Percentiles rank a stretch among this genome's conserved stretches.
phyloP scores from a whole-genome alignment of 2,797 vertebrate genomes.

The Crax fasciolata region DNA sequence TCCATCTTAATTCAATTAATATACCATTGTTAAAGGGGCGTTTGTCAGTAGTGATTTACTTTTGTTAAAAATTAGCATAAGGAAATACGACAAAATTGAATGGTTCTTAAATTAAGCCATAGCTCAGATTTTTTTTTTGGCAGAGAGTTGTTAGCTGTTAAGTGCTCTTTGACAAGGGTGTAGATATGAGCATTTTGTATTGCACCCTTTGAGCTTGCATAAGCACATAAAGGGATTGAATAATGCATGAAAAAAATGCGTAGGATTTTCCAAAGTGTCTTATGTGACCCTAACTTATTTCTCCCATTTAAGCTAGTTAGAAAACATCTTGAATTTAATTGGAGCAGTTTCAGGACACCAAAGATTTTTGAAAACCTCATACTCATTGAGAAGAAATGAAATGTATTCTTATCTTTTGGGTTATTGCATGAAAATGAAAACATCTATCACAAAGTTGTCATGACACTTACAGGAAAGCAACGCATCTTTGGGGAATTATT shows the following conservation, averaged over 20 bases:
- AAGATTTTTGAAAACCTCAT: conserved; percentile 14
- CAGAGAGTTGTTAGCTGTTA: conserved; percentile 39
- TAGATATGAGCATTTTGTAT: conserved; percentile 36
- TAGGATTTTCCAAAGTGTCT: conserved; percentile 31
- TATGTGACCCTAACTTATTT: conserved; percentile 22
- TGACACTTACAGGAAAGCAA: conserved; percentile 33
- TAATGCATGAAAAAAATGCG: conserved; percentile 47
- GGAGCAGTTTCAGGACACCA: conserved; percentile 9
- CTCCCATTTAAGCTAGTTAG: conserved; percentile 38
- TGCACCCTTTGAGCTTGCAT: background rate
- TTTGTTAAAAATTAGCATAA: conserved; percentile 56
- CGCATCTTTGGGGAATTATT: conserved; percentile 55
- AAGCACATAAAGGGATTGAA: conserved; percentile 35
- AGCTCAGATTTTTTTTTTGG: conserved; percentile 48
- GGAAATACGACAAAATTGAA: conserved; percentile 56
- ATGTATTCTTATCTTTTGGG: background rate
- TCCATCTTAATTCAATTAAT: conserved; percentile 66
- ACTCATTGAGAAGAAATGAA: background rate
- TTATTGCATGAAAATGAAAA: conserved; percentile 52
- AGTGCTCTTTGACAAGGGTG: conserved; percentile 63
- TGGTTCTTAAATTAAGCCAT: conserved; percentile 46
- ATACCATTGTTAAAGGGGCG: conserved; percentile 44
- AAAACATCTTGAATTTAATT: conserved; percentile 54
- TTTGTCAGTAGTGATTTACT: conserved; percentile 49
- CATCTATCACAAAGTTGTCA: conserved; percentile 50